Evolutionary conservation across 2,888 invertebrate species (phyloP).

Genomic region (Andrena bucephala): DNA sequence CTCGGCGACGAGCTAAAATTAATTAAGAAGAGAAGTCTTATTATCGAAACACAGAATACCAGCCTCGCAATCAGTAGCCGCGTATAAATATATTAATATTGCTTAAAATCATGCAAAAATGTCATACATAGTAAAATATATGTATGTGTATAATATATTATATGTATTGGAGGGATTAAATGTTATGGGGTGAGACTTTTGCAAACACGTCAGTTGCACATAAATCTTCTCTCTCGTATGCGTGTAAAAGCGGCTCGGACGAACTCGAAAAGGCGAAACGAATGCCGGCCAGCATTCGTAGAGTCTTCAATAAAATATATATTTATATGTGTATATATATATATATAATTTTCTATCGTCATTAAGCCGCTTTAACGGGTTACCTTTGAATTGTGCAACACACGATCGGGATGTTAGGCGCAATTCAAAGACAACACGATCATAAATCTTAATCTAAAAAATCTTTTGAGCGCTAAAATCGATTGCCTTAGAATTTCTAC

Average conservation of each 20-base stretch:
- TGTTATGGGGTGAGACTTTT: slow-evolving; percentile 72
- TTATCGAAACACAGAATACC: slow-evolving; percentile 20
- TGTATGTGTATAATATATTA: slow-evolving; percentile 73
- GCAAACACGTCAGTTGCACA: slow-evolving; percentile 60
- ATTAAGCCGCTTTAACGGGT: slow-evolving; percentile 37
- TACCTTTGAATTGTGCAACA: slow-evolving; percentile 50
- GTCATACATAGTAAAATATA: slow-evolving; percentile 81
- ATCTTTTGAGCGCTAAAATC: slow-evolving; percentile 66
- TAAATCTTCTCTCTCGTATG: slow-evolving; percentile 50
- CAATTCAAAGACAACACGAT: slow-evolving; percentile 53
- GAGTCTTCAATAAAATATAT: slow-evolving; percentile 18
- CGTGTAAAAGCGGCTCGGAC: slow-evolving; percentile 37
- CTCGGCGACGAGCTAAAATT: background rate
- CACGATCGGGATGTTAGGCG: slow-evolving; percentile 23
- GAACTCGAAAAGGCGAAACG: slow-evolving; percentile 29
- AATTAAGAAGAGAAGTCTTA: slow-evolving; percentile 11
- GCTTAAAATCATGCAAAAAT: slow-evolving; percentile 82
- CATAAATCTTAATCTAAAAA: slow-evolving; percentile 52
- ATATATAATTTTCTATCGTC: slow-evolving; percentile 18
- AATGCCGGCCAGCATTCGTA: slow-evolving; percentile 12
- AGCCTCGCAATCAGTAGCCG: slow-evolving; percentile 50
- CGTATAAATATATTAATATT: slow-evolving; percentile 81
- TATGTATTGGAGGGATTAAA: slow-evolving; percentile 81
- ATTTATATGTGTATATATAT: background rate
- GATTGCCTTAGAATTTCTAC: slow-evolving; percentile 56